These are phyloP conservation scores for Sebastes miniatus DNA, from an alignment of 2,797 vertebrate species.

Conservation along the genomic window DNA sequence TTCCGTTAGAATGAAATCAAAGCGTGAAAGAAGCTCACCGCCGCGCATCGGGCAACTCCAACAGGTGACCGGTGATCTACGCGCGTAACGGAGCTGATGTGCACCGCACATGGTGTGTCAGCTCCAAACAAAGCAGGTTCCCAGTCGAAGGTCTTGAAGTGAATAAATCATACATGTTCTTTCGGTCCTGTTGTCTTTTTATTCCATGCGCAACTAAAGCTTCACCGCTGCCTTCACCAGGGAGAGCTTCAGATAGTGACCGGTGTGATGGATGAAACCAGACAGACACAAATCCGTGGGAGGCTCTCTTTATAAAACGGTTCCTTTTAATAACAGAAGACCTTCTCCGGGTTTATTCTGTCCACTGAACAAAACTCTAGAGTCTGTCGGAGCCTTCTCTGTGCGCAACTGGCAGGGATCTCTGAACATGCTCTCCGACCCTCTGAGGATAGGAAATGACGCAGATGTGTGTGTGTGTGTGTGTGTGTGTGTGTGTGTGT, in stretches of 20 bases:
- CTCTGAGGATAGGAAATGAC: constrained; percentile 78
- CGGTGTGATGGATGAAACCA: not conserved
- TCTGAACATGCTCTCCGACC: constrained; percentile 26
- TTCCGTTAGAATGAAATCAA: not conserved
- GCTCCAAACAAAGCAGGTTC: not conserved
- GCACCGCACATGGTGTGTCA: not conserved
- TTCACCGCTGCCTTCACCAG: not conserved
- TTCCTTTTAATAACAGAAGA: not conserved
- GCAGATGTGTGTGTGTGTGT: constrained; percentile 57
- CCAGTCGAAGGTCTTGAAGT: too few relatives aligned
- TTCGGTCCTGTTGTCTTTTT: not conserved
- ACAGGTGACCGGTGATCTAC: constrained; percentile 42
- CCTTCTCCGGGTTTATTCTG: not conserved
- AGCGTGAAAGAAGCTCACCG: not conserved
- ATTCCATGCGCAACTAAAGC: not conserved
- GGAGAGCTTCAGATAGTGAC: not conserved
- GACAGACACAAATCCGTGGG: not conserved
- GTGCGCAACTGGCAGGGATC: constrained; percentile 31
- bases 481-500: constrained; percentile 20
- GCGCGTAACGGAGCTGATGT: constrained; percentile 1
- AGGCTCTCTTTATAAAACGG: not conserved
- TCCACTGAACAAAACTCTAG: not conserved
- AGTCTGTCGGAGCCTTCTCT: not conserved
- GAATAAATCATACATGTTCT: not conserved
- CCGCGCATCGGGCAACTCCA: constrained; percentile 24